phyloP scores from a whole-genome alignment of 2,113 vertebrate genomes.

The Pithys albifrons region DNA sequence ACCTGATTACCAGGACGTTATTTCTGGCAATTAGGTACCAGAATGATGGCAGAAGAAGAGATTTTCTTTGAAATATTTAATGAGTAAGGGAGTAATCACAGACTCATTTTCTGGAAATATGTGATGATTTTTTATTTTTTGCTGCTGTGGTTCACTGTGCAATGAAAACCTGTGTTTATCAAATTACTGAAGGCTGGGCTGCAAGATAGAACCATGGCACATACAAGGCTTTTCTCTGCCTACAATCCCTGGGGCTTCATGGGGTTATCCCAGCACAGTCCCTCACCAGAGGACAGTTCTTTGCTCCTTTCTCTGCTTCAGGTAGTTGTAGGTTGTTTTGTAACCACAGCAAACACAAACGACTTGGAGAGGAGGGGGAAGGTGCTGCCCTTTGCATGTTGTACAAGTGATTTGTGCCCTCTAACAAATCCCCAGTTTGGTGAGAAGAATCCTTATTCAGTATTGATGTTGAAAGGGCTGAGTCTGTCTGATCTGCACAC shows the following conservation, averaged over 20 bases:
- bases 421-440: not conserved
- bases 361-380: not conserved
- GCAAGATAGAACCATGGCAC: not conserved
- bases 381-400: not conserved
- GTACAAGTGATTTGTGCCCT: not conserved
- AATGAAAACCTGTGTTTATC: not conserved
- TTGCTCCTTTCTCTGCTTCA: not conserved
- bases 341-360: not conserved
- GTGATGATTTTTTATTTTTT: not conserved
- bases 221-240: not conserved
- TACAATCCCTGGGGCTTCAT: not conserved
- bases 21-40: conserved; percentile 46
- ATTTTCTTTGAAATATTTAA: conserved; percentile 36
- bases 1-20: not conserved
- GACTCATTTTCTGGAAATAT: conserved; percentile 7
- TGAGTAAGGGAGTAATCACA: not conserved
- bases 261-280: too few species aligned
- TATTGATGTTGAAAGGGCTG: not conserved
- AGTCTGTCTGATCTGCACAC: not conserved
- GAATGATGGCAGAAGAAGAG: not conserved
- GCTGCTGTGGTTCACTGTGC: not conserved
- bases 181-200: not conserved
- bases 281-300: not conserved
- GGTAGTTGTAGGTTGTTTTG: not conserved
- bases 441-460: not conserved